Percentiles rank a stretch among this genome's conserved stretches.
phyloP scores from a whole-genome alignment of 2,797 vertebrate genomes.

The Phoxinus dragarum region DNA sequence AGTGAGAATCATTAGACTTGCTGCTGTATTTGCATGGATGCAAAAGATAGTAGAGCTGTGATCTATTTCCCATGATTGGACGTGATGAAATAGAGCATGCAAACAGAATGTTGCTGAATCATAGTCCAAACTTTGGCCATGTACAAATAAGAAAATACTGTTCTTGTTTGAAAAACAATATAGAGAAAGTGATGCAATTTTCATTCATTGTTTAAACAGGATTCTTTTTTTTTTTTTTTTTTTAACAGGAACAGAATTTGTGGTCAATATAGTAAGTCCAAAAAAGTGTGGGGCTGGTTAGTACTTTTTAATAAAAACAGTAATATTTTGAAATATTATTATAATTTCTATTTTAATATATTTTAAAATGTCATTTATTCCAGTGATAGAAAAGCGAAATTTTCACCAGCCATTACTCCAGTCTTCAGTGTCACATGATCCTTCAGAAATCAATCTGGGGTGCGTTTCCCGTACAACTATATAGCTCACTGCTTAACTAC shows the following conservation, averaged over 20 bases:
- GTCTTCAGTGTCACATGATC: not conserved
- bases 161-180: not conserved
- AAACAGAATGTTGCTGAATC: constrained; percentile 25
- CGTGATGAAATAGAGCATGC: constrained; percentile 23
- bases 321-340: not conserved
- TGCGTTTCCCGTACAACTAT: too few species aligned
- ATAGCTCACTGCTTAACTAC: too few species aligned
- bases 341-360: not conserved
- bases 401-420: not conserved
- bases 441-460: not conserved
- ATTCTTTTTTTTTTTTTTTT: not conserved
- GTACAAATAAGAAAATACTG: constrained; percentile 3
- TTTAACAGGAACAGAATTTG: not conserved
- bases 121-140: not conserved
- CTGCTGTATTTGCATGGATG: constrained; percentile 39
- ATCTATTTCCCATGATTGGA: constrained; percentile 41
- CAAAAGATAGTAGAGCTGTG: constrained; percentile 24
- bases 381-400: not conserved
- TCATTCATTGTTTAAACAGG: not conserved
- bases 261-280: not conserved
- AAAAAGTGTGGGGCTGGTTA: not conserved
- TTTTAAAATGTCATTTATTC: not conserved
- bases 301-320: not conserved
- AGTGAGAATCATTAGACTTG: constrained; percentile 48
- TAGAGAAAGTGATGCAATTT: not conserved